Evolutionary conservation across 2,888 invertebrate species (phyloP), one percentile per base, ranked within the genome.

Genomic region (Tenthredo distinguenda): DNA sequence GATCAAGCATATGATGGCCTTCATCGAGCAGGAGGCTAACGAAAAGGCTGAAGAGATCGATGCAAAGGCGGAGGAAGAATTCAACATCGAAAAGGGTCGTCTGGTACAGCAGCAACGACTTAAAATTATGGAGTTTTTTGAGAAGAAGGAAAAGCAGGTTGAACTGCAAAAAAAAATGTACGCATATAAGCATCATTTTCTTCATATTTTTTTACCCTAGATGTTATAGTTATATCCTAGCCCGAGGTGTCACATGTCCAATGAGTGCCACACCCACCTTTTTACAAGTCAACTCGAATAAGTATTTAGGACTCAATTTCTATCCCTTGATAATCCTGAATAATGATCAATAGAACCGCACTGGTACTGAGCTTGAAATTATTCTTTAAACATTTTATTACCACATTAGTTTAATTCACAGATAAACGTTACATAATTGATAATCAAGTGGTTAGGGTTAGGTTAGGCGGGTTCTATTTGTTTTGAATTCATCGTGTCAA

Each of bases 1-100:
- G 99, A 99, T 99, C 94, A 99, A 99, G 95, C 99, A 99, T 94
- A 99, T 99, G 99, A 99, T 99, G 98, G 99, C 99, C 95, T 99
- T 99, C 96, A 99, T 99, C 95, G 99, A 99, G 95, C 99, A 99
- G 96, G 99, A 99, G 95, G 99, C 99, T 94, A 99, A 99, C 95
- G 99, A 99, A 95, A 99, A 99, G 95, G 99, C 99, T 83, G 99
- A 99, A 95, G 99, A 99, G 96, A 99, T 99, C 94, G 99, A 99
- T 96, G 99, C 99, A 79, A 99, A 99, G 95, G 99, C 99, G 77
- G 99, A 99, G 94, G 99, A 99, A 95, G 99, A 99, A 95, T 99
- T 99, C 95, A 99, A 99, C 94, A 99, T 99, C 93, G 99, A 99
- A 94, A 99, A 99, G 94, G 99, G 99, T 89, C 97, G 99, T 91